Evolutionary conservation across 1,140 invertebrate genomes (phyloP).

Genomic region (Dysdera silvatica): DNA sequence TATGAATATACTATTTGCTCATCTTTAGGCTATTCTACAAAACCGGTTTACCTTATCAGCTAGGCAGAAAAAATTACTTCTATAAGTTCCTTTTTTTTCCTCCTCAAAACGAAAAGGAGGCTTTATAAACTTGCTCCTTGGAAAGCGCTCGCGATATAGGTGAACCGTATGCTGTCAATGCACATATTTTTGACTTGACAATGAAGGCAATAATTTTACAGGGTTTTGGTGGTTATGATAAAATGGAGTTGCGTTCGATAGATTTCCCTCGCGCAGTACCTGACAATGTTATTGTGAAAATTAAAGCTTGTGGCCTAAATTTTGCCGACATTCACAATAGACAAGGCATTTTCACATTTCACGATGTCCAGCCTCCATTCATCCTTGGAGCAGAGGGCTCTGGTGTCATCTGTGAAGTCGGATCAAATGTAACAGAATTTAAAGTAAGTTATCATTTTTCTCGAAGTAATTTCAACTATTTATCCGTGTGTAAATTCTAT

Average conservation of each 20-base stretch:
- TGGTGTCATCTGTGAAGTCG: conserved; percentile 42
- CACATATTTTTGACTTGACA: no score
- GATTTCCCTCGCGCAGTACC: conserved; percentile 10
- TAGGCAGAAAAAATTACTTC: no score
- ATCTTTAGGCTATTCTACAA: no score
- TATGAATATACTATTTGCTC: no score
- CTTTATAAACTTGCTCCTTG: no score
- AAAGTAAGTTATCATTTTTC: conserved; percentile 34
- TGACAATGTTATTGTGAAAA: conserved; percentile 48
- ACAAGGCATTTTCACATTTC: conserved; percentile 43
- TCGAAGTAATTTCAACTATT: neutral
- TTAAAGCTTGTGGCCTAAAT: conserved; percentile 51
- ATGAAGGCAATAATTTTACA: conserved; percentile 31
- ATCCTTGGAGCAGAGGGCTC: conserved; percentile 49
- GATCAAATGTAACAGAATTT: conserved; percentile 35
- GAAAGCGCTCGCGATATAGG: no score
- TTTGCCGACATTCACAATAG: conserved; percentile 49
- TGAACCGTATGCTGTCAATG: no score
- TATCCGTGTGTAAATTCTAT: neutral
- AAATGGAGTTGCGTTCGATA: conserved; percentile 15
- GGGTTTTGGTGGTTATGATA: conserved; percentile 37
- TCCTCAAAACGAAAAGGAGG: no score
- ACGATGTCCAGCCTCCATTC: conserved; percentile 40
- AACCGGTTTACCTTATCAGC: no score
- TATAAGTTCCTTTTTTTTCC: no score